These are phyloP conservation scores for Venusia cambrica DNA, from an alignment of 2,888 invertebrate species.

Conservation along the genomic window DNA sequence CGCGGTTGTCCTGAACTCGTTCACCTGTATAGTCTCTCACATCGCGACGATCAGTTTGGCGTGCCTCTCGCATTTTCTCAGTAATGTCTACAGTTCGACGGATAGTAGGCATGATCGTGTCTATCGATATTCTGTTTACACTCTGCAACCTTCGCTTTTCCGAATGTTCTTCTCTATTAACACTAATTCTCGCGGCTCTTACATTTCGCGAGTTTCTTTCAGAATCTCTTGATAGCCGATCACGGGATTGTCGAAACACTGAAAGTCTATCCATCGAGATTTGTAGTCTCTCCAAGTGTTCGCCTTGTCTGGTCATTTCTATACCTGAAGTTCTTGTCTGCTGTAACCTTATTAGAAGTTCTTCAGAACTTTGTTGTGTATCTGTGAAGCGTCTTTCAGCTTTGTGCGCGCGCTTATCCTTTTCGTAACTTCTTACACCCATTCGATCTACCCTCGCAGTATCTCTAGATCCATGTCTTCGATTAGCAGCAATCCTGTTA, in stretches of 20 bases:
- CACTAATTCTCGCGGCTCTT: conserved; percentile 6
- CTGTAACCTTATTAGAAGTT: conserved; percentile 1
- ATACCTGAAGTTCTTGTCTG: not conserved
- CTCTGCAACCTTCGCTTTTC: not conserved
- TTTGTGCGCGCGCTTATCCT: conserved; percentile 11
- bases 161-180: conserved; percentile 7
- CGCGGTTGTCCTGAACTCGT: conserved; percentile 5
- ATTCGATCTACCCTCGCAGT: conserved; percentile 3
- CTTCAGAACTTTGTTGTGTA: conserved; percentile 3
- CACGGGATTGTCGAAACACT: conserved; percentile 8
- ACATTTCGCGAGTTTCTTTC: conserved; percentile 12
- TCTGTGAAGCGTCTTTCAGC: conserved; percentile 10
- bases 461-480: conserved; percentile 4
- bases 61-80: conserved; percentile 1
- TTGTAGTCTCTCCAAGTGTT: conserved; percentile 4
- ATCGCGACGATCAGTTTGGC: conserved; percentile 1
- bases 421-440: conserved; percentile 5
- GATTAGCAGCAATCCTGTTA: conserved; percentile 5
- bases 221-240: conserved; percentile 4
- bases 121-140: conserved; percentile 1
- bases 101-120: no score
- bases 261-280: conserved; percentile 6
- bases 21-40: conserved; percentile 1
- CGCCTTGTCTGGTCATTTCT: conserved; percentile 4
- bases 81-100: no score